Evolutionary conservation across 92 coral and sea anemone species (phyloP).

Genomic region (Actinernus sp.): DNA sequence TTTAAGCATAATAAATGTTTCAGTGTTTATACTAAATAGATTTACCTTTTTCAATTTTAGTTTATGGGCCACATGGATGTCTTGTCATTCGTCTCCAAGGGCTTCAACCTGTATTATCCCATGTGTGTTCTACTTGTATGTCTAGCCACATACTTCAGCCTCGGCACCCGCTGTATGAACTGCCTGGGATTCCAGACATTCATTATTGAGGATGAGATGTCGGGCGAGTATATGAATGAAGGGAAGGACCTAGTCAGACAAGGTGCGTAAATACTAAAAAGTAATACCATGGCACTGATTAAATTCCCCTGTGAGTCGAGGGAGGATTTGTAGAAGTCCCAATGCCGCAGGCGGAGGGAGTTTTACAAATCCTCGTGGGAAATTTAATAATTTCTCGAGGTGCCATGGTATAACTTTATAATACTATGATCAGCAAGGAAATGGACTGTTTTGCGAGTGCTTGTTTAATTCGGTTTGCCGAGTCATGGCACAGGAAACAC

Average conservation of each 20-base stretch:
- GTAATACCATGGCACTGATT: background rate
- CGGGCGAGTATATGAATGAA: conserved; percentile 91
- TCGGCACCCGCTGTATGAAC: conserved; percentile 95
- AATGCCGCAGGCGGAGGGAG: background rate
- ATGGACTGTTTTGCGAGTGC: too few species aligned
- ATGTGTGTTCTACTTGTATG: conserved; percentile 98
- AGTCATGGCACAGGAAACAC: too few species aligned
- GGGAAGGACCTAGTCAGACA: conserved; percentile 93
- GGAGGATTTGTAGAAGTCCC: too few species aligned
- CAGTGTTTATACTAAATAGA: too few species aligned
- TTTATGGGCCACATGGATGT: conserved; percentile 99
- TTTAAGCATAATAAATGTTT: too few species aligned
- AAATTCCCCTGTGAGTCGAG: too few species aligned
- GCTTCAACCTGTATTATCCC: conserved; percentile 97
- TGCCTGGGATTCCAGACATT: conserved; percentile 98
- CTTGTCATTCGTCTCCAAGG: conserved; percentile 91
- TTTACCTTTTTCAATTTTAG: conserved; percentile 35
- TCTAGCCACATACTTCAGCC: conserved; percentile 95
- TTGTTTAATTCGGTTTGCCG: too few species aligned
- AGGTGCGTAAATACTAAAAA: conserved; percentile 72
- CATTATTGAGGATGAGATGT: conserved; percentile 94
- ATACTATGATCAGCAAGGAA: too few species aligned
- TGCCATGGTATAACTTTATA: too few species aligned
- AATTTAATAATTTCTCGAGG: too few species aligned
- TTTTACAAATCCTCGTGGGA: background rate